Evolutionary conservation across 2,113 vertebrate species (phyloP).

Genomic region (Nibea coibor): DNA sequence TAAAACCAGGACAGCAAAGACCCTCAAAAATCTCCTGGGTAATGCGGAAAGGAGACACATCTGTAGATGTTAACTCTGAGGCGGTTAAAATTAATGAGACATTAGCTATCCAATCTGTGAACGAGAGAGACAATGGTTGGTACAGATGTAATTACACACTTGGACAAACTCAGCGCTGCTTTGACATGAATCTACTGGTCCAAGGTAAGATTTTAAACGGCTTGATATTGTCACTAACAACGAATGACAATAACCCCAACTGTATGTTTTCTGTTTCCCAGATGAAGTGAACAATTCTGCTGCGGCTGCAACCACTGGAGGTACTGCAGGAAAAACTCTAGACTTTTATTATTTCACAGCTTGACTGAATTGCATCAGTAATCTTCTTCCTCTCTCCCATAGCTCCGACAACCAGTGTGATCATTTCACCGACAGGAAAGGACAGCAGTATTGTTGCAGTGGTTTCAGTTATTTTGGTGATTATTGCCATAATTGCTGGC

Average conservation of each 20-base stretch:
- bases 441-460: not conserved
- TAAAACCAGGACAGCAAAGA: not conserved
- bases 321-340: not conserved
- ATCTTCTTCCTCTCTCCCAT: not conserved
- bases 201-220: conserved; percentile 55
- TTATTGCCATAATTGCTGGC: not conserved
- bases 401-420: not conserved
- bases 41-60: conserved; percentile 12
- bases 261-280: conserved; percentile 11
- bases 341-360: not conserved
- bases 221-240: not conserved
- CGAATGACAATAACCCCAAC: not conserved
- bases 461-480: not conserved
- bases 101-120: conserved; percentile 33
- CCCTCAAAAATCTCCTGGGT: conserved; percentile 45
- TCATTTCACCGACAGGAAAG: accelerated
- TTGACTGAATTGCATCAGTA: not conserved
- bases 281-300: not conserved
- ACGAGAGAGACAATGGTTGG: conserved; percentile 50
- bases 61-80: not conserved
- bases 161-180: conserved; percentile 47
- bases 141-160: conserved; percentile 58
- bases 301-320: not conserved
- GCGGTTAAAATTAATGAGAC: not conserved
- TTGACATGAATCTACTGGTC: conserved; percentile 42